These are phyloP conservation scores for Girardinichthys multiradiatus DNA, from an alignment of 2,113 vertebrate genomes.

Conservation along the genomic window DNA sequence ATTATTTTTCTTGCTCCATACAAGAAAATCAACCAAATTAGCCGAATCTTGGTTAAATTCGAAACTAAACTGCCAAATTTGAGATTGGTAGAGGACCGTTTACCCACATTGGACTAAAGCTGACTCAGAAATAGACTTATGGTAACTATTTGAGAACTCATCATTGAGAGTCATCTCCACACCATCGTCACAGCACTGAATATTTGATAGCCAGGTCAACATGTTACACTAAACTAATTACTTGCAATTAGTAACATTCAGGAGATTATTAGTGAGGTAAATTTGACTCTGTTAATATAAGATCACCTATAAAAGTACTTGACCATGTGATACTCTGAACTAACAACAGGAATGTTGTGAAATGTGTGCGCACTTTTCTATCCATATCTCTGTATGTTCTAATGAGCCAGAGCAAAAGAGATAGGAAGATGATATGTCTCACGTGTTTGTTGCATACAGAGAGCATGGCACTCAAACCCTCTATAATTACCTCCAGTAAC, in stretches of 20 bases:
- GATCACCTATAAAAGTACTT: not conserved
- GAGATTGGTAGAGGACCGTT: too few relatives aligned
- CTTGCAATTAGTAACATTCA: not conserved
- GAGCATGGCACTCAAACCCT: not conserved
- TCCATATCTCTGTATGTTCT: not conserved
- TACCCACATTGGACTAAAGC: too few relatives aligned
- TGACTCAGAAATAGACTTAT: too few relatives aligned
- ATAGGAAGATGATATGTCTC: not conserved
- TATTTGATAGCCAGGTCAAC: not conserved
- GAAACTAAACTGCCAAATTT: not conserved
- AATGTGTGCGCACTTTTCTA: not conserved
- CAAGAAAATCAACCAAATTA: not conserved
- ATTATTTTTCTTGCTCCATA: not conserved
- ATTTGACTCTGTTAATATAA: not conserved
- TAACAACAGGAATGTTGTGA: not conserved
- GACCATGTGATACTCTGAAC: not conserved
- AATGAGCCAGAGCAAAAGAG: not conserved
- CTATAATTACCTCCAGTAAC: constrained; percentile 10
- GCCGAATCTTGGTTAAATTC: not conserved
- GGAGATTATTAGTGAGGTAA: not conserved
- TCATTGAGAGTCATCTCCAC: not conserved
- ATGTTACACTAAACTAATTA: not conserved
- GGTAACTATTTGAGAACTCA: not conserved
- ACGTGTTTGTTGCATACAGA: constrained; percentile 6
- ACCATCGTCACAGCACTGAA: not conserved